Evolutionary conservation across 1,140 invertebrate species (phyloP), one percentile per base, ranked within the genome.

Genomic region (Drosophila biarmipes): DNA sequence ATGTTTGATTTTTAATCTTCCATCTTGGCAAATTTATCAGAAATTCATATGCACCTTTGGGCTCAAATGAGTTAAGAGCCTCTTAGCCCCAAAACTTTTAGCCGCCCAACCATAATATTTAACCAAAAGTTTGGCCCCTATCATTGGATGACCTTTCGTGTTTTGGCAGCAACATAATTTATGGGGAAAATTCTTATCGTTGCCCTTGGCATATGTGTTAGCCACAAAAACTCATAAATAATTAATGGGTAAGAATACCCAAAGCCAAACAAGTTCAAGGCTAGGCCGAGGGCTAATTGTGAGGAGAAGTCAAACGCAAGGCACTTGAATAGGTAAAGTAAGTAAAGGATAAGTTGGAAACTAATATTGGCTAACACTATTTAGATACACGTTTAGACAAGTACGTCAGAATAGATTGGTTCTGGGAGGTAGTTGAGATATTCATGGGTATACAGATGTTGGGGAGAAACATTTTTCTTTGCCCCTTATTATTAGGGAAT

Each of bases 131-230:
- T 74, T 73, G 58, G 71, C 37, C 69, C 52, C 71, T 63, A 53
- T 64, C 45, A 54, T 52, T 64, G 72, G 52, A 31, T 74, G 72
- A 74, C 72, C 72, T 74, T 74, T 74, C 51, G 45, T 73, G 59
- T 74, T 74, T 74, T 73, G 68, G 45, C 66, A 72, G 53, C 53
- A 49, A 46, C 68, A 74, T 74, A 74, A 74, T 74, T 74, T 74
- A 74, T 74, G 59, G 59, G 45, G 27, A 35, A 49, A 74, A 54
- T 58, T 59, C 49, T 74, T 74, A 74, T 74, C 72, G 71, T 48
- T 66, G 53, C 72, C 52, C 59, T n/a, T 35, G 49, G 69, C 69
- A 62, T 73, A 54, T 62, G 69, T 52, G 40, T 51, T 73, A 19
- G 35, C 71, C 71, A 34, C 51, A 27, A 35, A 72, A 74, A 35